Base-by-base conservation (phyloP, 2,797 vertebrate genomes). In the Alca torda region DNA sequence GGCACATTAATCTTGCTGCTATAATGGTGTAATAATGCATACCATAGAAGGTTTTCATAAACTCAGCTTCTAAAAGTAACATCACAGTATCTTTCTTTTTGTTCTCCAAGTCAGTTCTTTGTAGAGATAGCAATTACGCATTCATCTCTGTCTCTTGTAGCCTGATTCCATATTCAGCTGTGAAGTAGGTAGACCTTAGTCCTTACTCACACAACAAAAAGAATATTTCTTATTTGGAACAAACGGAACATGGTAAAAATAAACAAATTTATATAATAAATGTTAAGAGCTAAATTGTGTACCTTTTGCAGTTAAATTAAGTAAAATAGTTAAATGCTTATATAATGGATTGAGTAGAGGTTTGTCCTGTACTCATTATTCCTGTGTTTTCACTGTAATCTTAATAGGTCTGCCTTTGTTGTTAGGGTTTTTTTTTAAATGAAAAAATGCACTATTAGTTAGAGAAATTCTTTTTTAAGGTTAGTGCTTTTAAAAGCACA, bases 1-100 rank as follows among this genome's bases (percentile, higher is more conserved):
- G 65, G 90, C 89, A 96, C 24, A 30, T 97, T 97, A 96, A 96
- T 97, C 93, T 84, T 96, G 95, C 90, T 11, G 19, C 84, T 90
- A 51, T 96, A 93, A 89, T 95, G 79, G 92, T 94, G 76, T 83
- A 96, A 97, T 97, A 95, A 96, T 96, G 95, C 64, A 76, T 95
- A 91, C 84, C 92, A 82, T 76, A 83, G 92, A 96, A 96, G 86
- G 79, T 91, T 96, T 97, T 94, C 86, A 95, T 96, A 96, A 97
- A 96, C 91, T 96, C 85, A 87, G 84, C 92, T 96, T 96, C 94
- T 95, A 93, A 96, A 96, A 94, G 95, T 96, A 97, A 95, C 90
- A 95, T 97, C 93, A 96, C 65, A 90, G 89, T 91, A 51, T 93
- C 83, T 96, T 95, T 92, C 86, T 89, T 95, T 96, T 96, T 95